A percentile compares a stretch with the other conserved stretches of the same genome.
Conservation (phyloP, 2,797 vertebrate genomes). For the Pelochelys cantorii region DNA sequence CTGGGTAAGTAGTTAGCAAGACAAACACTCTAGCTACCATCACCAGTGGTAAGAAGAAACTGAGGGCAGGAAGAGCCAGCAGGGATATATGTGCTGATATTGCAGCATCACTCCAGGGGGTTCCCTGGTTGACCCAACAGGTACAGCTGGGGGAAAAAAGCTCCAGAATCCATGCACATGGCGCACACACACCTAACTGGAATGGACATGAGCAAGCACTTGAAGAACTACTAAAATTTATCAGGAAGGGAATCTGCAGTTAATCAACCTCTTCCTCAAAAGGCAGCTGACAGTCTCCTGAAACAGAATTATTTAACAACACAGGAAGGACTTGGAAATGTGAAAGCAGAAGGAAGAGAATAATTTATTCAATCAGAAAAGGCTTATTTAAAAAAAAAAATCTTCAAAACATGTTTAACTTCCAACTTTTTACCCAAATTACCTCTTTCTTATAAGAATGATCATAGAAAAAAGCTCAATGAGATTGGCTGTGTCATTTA, state of each 20-base stretch:
- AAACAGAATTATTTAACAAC: slow-evolving; percentile 39
- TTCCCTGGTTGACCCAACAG: too few relatives aligned
- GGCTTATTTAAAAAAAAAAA: not conserved
- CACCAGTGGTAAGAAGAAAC: too few relatives aligned
- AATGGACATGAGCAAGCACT: too few relatives aligned
- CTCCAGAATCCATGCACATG: too few relatives aligned
- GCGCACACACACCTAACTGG: too few relatives aligned
- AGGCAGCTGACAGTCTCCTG: not conserved
- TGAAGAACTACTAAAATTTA: not conserved
- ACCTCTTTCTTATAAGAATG: not conserved
- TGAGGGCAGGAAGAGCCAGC: too few relatives aligned
- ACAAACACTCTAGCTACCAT: too few relatives aligned
- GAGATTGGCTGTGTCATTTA: slow-evolving; percentile 9
- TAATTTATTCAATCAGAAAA: not conserved
- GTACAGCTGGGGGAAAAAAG: too few relatives aligned
- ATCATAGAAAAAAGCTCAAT: slow-evolving; percentile 3
- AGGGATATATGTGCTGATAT: too few relatives aligned
- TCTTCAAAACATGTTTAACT: not conserved
- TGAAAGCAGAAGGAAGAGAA: not conserved
- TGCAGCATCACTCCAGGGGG: too few relatives aligned
- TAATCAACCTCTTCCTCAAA: slow-evolving; percentile 22
- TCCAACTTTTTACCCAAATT: slow-evolving; percentile 1
- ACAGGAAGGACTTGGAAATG: not conserved
- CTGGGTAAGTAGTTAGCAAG: too few relatives aligned
- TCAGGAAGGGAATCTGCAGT: not conserved